Conservation (phyloP, 2,888 invertebrate genomes). For the Pyrrhopygopsis socrates region DNA sequence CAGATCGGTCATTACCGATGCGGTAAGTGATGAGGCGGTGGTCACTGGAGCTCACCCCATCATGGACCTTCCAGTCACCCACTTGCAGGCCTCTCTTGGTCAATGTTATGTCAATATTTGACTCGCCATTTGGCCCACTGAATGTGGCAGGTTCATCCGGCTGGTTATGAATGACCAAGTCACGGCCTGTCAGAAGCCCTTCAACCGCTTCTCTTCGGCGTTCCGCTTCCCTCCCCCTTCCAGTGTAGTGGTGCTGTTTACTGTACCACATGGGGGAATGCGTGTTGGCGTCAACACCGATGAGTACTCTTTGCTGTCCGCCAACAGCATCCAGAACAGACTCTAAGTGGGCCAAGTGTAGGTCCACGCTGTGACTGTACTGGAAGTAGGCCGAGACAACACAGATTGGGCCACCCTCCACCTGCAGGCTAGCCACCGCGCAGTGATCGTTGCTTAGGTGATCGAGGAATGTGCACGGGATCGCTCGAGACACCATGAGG, state of each 20-base stretch:
- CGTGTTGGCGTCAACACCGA: constrained; percentile 46
- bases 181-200: constrained; percentile 35
- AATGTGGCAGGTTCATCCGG: constrained; percentile 47
- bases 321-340: neutral
- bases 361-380: neutral
- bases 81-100: constrained; percentile 6
- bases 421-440: neutral
- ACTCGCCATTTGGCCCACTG: constrained; percentile 41
- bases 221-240: constrained; percentile 36
- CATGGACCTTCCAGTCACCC: constrained; percentile 40
- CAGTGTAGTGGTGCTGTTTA: constrained; percentile 29
- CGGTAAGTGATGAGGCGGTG: constrained; percentile 66
- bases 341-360: neutral
- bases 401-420: neutral
- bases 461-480: neutral
- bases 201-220: constrained; percentile 39
- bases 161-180: constrained; percentile 23
- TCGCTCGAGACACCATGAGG: neutral
- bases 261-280: constrained; percentile 74
- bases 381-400: neutral
- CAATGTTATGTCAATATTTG: constrained; percentile 58
- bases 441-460: neutral
- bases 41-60: constrained; percentile 70
- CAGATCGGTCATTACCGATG: too few relatives aligned
- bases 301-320: neutral